Conservation (phyloP, 2,113 vertebrate genomes). For the Illadopsis cleaveri region DNA sequence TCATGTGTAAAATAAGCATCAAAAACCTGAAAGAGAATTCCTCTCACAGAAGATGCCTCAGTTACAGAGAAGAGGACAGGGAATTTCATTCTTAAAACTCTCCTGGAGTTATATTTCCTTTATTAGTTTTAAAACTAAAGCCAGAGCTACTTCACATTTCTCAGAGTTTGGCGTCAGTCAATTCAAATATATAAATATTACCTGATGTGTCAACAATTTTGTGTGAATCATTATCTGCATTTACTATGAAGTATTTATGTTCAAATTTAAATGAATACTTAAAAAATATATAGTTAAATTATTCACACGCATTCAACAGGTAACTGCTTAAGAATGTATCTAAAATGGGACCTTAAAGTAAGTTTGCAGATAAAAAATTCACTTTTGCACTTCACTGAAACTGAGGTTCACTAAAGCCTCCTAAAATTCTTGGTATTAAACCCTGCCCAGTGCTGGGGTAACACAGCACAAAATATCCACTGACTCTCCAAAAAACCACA, state of each 20-base stretch:
- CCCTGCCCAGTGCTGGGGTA: background rate
- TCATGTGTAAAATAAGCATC: background rate
- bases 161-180: background rate
- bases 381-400: background rate
- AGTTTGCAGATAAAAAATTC: background rate
- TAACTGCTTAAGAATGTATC: background rate
- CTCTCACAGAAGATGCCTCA: background rate
- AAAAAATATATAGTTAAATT: background rate
- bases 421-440: background rate
- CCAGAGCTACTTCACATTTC: background rate
- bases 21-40: background rate
- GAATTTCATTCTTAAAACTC: background rate
- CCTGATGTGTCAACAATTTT: background rate
- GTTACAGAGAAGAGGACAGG: background rate
- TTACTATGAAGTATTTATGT: background rate
- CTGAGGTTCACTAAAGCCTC: background rate
- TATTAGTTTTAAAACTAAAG: background rate
- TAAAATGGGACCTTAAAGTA: background rate
- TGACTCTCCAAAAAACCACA: rapidly evolving
- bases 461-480: background rate
- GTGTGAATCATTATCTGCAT: background rate
- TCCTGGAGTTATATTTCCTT: background rate
- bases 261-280: background rate
- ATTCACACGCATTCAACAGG: background rate
- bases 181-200: background rate